These are phyloP conservation scores for Oryctes rhinoceros DNA, from an alignment of 1,140 invertebrate species.

Conservation along the genomic window DNA sequence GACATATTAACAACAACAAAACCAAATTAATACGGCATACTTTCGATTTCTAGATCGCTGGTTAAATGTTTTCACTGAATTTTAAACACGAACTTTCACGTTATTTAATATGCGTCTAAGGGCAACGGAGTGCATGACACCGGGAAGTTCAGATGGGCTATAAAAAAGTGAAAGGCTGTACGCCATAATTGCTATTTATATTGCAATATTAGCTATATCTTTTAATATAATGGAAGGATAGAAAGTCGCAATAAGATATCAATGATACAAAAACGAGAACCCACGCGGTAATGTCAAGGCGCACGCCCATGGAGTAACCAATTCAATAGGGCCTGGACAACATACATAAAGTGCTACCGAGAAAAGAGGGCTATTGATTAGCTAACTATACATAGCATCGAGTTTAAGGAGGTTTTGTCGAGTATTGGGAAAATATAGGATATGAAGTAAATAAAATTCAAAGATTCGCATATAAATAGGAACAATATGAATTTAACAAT, in stretches of 20 bases:
- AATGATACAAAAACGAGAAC: not conserved
- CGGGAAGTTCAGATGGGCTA: slow-evolving; percentile 36
- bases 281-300: slow-evolving; percentile 41
- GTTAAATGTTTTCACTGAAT: not conserved
- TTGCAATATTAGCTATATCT: no score
- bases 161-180: slow-evolving; percentile 39
- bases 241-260: no score
- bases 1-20: no score
- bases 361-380: slow-evolving; percentile 55
- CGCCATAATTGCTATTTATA: no score
- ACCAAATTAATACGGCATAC: not conserved
- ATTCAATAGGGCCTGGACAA: slow-evolving; percentile 46
- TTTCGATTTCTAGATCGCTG: not conserved
- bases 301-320: slow-evolving; percentile 39
- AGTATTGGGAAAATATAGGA: no score
- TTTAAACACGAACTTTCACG: slow-evolving; percentile 43
- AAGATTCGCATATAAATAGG: not conserved
- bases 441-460: not conserved
- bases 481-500: slow-evolving; percentile 17
- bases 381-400: slow-evolving; percentile 37
- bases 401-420: not conserved
- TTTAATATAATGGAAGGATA: no score
- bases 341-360: slow-evolving; percentile 52
- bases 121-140: slow-evolving; percentile 46
- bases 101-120: not conserved